Evolutionary conservation across 2,113 vertebrate species (phyloP), one percentile per base, ranked within the genome.

Genomic region (Prunella himalayana): DNA sequence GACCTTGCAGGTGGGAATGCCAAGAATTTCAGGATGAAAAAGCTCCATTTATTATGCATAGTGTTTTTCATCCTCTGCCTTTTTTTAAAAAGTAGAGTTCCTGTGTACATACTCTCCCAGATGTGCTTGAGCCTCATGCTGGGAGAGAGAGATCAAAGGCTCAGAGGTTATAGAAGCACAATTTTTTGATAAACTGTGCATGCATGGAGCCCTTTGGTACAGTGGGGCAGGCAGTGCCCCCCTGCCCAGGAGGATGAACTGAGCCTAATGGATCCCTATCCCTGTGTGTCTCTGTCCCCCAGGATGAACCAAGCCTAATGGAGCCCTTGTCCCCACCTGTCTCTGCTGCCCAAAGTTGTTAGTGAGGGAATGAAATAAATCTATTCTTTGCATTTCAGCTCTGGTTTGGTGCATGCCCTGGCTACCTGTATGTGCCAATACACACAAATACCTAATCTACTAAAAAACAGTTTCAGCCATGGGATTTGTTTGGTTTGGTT

Each of bases 261-360:
- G 31, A 51, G 9, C 44, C 17, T 31, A 35, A 18, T 21, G 31
- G 17, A 76, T 17, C 42, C 35, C 4, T 21, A 2, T 42, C 37
- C 27, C 31, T 6, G 5, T 21, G 42, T 30, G 30, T 21, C 25
- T 13, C 31, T 33, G 31, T 30, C 6, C 42, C 23, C 19, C 9
- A 37, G 71, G 44, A 59, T 8, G 44, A 50, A 6, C 45, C 31
- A 20, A 66, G 11, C 13, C 24, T 35, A 13, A 50, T 22, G 25
- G 44, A 37, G 11, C 16, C 25, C 0, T 0, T 7, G 2, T 35
- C 5, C 13, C 13, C 0, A 0, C 31, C 11, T 27, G 53, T 31
- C 17, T 44, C 44, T 60, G 37, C 63, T 59, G 63, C 27, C 21
- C 0, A 0, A 14, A 0, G 0, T 11, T 60, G 33, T 27, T 19